Percentiles rank a stretch among this genome's conserved stretches.
Conservation (phyloP, 2,113 vertebrate species). For the Eulemur macaco region DNA sequence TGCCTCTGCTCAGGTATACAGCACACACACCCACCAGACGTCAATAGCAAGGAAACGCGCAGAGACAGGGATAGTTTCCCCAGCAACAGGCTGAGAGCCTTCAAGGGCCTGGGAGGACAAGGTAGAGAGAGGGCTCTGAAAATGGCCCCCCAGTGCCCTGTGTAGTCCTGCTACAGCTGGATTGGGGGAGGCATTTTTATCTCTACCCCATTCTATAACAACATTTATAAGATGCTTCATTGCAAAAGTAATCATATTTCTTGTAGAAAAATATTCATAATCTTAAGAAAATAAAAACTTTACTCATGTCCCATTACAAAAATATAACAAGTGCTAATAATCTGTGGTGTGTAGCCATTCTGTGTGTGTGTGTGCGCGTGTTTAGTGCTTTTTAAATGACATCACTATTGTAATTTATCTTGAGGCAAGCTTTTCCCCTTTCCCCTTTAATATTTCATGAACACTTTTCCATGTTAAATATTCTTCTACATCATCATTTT, state of each 20-base stretch:
- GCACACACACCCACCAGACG: not conserved
- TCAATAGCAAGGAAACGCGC: not conserved
- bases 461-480: not conserved
- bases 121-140: not conserved
- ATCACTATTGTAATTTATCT: not conserved
- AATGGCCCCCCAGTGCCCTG: not conserved
- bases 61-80: not conserved
- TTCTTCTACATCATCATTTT: not conserved
- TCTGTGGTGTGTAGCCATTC: not conserved
- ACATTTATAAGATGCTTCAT: not conserved
- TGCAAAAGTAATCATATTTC: not conserved
- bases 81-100: not conserved
- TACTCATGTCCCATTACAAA: not conserved
- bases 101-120: not conserved
- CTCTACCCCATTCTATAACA: not conserved
- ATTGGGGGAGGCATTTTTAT: not conserved
- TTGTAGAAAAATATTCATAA: conserved; percentile 25
- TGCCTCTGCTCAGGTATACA: not conserved
- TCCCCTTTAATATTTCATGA: not conserved
- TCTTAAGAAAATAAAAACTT: conserved; percentile 9
- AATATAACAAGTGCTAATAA: not conserved
- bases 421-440: not conserved
- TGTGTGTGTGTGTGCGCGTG: too few species aligned
- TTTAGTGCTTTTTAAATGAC: not conserved
- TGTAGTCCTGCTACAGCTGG: accelerated